Percentiles rank a stretch among this genome's conserved stretches.
These are phyloP conservation scores for Apteryx mantelli DNA, from an alignment of 2,113 vertebrate genomes.

Conservation along the genomic window DNA sequence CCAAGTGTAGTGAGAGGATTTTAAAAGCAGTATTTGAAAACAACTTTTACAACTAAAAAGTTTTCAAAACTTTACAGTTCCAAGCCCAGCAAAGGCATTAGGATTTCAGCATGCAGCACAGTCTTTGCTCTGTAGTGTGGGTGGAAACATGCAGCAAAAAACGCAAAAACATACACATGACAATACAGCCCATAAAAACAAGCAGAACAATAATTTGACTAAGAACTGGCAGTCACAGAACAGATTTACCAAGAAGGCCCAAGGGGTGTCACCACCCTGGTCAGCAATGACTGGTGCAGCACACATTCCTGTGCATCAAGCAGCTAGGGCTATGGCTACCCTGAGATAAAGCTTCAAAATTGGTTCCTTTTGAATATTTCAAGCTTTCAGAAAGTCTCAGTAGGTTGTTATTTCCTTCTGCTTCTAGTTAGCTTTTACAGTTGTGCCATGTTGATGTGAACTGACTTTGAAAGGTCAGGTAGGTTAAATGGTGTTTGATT, in stretches of 20 bases:
- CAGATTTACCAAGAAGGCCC: neutral
- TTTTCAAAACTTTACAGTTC: neutral
- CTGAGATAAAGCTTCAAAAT: neutral
- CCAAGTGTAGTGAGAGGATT: neutral
- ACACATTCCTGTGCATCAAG: rapidly evolving
- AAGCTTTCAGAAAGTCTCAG: neutral
- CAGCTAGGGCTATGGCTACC: neutral
- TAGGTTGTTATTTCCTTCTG: conserved; percentile 44
- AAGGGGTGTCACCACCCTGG: neutral
- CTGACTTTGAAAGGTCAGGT: conserved; percentile 79
- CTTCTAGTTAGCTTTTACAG: conserved; percentile 24
- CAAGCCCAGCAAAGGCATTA: neutral
- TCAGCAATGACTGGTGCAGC: rapidly evolving
- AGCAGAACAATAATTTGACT: neutral
- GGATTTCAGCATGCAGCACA: rapidly evolving
- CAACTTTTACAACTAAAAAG: neutral
- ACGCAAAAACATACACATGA: rapidly evolving
- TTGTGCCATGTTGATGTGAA: conserved; percentile 64
- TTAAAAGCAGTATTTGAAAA: neutral
- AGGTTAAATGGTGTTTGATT: conserved; percentile 86
- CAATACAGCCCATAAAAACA: neutral
- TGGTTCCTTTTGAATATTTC: neutral
- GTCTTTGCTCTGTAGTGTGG: neutral
- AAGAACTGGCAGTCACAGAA: neutral
- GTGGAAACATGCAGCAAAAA: neutral